Evolutionary conservation across 2,888 invertebrate genomes (phyloP), one percentile per base, ranked within the genome.

Genomic region (Drosophila anomalata): DNA sequence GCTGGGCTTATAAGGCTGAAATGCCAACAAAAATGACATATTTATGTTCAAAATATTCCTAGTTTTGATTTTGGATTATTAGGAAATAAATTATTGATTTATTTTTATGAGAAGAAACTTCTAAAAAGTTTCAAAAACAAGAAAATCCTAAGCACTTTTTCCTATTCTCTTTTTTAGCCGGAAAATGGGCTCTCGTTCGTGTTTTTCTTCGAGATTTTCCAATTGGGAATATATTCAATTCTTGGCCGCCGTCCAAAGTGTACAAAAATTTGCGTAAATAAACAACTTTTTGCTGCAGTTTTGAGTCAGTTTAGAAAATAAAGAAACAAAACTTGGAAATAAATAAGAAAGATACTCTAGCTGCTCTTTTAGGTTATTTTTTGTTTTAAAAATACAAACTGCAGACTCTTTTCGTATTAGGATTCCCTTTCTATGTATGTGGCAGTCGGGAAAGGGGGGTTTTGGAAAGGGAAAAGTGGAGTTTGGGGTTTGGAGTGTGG

Each of bases 201-300:
- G 50, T 58, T 69, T 39, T 68, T 82, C 51, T 55, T 46, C 55
- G 63, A 50, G 65, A 26, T 22, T 57, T 70, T 44, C 63, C 42
- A 6, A 56, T 50, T 62, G 29, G 61, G 60, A 67, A 41, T n/a
- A 79, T 87, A 87, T 77, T 80, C 71, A 79, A 85, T 82, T 71
- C 48, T 60, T 82, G 88, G 82, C 88, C 57, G 17, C 7, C 12
- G n/a, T 65, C 82, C 82, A 82, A 87, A 87, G 87, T 87, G 87
- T 82, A 82, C 83, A 85, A 58, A 71, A 79, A 86, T 87, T 85
- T 79, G 88, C 88, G 88, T 82, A 82, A 82, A 85, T 82, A 86
- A 82, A 85, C 86, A 87, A 79, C 82, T 77, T 79, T 87, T 87
- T 79, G 86, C 79, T 83, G 86, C 82, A 85, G 75, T 82, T 85